These are phyloP conservation scores for Callionymus lyra DNA, from an alignment of 2,113 vertebrate species.

Conservation along the genomic window DNA sequence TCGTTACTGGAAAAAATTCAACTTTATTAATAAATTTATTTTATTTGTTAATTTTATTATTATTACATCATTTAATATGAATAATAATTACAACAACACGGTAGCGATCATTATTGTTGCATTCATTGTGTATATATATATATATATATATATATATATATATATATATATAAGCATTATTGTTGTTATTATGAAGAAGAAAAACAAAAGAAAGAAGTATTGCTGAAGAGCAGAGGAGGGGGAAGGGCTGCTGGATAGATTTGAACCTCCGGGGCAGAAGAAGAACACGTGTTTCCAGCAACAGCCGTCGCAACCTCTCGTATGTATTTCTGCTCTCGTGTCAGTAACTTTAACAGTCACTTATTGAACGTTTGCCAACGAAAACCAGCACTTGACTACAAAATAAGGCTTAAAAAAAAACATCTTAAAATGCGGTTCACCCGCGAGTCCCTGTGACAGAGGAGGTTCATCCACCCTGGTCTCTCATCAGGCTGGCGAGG, in stretches of 20 bases:
- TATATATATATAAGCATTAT: too few species aligned
- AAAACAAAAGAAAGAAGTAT: too few species aligned
- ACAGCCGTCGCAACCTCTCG: slow-evolving; percentile 27
- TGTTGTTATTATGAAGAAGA: too few species aligned
- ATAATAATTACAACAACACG: too few species aligned
- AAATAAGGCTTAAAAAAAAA: slow-evolving; percentile 6
- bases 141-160: too few species aligned
- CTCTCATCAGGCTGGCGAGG: too few species aligned
- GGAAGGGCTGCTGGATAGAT: slow-evolving; percentile 15
- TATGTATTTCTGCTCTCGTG: slow-evolving; percentile 30
- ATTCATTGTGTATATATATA: too few species aligned
- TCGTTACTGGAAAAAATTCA: too few species aligned
- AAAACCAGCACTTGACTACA: slow-evolving; percentile 7
- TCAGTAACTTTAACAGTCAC: slow-evolving; percentile 44
- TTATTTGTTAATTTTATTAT: too few species aligned
- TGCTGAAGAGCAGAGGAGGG: slow-evolving; percentile 6
- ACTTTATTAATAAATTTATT: too few species aligned
- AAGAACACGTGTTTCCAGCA: slow-evolving; percentile 33
- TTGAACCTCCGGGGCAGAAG: slow-evolving; percentile 28
- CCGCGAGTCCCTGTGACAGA: slow-evolving; percentile 5
- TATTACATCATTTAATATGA: too few species aligned
- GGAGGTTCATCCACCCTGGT: slow-evolving; percentile 12
- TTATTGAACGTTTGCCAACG: slow-evolving; percentile 24
- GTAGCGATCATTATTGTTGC: too few species aligned
- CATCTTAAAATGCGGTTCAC: slow-evolving; percentile 8